These are phyloP conservation scores for Zaprionus vittiger DNA, from an alignment of 1,140 invertebrate species.

Conservation along the genomic window DNA sequence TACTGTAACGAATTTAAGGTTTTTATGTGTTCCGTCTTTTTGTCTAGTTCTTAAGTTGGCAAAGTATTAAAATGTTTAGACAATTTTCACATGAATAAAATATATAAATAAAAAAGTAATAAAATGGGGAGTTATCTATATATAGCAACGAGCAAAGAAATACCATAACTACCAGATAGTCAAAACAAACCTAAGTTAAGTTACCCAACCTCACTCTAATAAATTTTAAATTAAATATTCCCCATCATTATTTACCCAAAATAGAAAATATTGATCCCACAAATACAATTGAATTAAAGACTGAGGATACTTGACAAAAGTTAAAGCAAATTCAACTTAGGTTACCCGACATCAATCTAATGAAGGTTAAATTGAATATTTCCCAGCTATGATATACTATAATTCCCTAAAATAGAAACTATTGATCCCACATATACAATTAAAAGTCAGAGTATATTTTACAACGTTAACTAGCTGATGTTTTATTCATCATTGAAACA, in stretches of 20 bases:
- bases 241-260: no score
- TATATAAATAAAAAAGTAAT: conserved; percentile 1
- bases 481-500: conserved; percentile 51
- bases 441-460: not conserved
- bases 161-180: not conserved
- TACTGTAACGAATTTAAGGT: conserved; percentile 57
- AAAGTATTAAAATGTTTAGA: conserved; percentile 65
- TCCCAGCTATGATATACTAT: no score
- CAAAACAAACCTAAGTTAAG: not conserved
- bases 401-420: not conserved
- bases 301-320: not conserved
- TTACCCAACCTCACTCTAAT: no score
- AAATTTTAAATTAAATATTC: no score
- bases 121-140: not conserved
- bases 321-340: not conserved
- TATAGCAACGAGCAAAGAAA: not conserved
- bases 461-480: conserved; percentile 53
- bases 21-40: conserved; percentile 52
- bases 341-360: no score
- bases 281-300: no score
- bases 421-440: not conserved
- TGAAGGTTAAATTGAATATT: no score
- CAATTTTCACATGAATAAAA: conserved; percentile 59
- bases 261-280: no score
- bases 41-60: conserved; percentile 61